These are phyloP conservation scores for Maniola jurtina DNA, from an alignment of 1,140 invertebrate species.

Conservation along the genomic window DNA sequence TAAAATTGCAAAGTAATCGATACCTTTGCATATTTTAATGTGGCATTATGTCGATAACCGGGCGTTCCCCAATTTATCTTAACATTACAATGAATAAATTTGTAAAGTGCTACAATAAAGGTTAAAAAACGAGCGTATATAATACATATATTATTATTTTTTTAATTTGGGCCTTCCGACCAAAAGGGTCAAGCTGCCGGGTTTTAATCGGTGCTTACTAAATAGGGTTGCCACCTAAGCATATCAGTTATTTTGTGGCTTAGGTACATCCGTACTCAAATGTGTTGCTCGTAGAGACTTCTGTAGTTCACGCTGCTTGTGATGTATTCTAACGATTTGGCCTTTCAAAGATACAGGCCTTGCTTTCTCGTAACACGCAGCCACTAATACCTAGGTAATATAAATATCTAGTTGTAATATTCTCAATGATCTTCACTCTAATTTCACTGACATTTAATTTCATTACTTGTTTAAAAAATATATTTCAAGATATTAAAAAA, in stretches of 20 bases:
- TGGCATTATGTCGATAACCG: conserved; percentile 12
- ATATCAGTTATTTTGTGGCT: background rate
- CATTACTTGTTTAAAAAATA: too few relatives aligned
- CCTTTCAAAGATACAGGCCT: too few relatives aligned
- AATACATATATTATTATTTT: conserved; percentile 5
- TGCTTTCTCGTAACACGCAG: too few relatives aligned
- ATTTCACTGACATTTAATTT: too few relatives aligned
- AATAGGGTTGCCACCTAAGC: conserved; percentile 1
- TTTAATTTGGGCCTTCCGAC: conserved; percentile 15
- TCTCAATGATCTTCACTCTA: too few relatives aligned
- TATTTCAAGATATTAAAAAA: too few relatives aligned
- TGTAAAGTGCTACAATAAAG: conserved; percentile 15
- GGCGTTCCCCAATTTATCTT: conserved; percentile 19
- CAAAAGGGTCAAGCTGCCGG: background rate
- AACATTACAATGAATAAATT: conserved; percentile 17
- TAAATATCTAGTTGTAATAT: too few relatives aligned
- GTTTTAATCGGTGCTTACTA: background rate
- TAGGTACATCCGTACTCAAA: too few relatives aligned
- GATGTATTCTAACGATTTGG: too few relatives aligned
- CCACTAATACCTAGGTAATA: too few relatives aligned
- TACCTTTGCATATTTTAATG: conserved; percentile 30
- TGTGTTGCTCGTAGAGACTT: too few relatives aligned
- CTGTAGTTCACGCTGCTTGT: too few relatives aligned
- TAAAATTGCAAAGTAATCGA: conserved; percentile 14
- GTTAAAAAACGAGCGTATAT: conserved; percentile 12